Evolutionary conservation across 2,797 vertebrate species (phyloP).

Genomic region (Buphagus erythrorhynchus): DNA sequence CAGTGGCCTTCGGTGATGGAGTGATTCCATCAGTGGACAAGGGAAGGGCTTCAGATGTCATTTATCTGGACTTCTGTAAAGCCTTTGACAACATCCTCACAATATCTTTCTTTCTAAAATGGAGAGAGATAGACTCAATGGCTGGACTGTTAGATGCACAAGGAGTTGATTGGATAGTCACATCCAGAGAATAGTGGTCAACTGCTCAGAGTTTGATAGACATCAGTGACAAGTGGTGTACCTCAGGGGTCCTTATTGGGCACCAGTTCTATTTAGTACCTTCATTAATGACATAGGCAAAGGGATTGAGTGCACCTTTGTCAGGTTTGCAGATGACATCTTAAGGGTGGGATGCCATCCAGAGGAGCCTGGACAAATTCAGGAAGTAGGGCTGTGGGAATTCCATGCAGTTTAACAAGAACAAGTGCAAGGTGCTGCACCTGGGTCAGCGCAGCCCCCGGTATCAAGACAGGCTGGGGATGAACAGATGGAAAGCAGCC

Average conservation of each 20-base stretch:
- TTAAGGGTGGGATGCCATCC: neutral
- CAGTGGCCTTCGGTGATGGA: neutral
- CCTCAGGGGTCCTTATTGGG: neutral
- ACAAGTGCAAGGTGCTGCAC: neutral
- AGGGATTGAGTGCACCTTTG: neutral
- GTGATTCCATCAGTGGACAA: neutral
- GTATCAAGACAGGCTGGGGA: neutral
- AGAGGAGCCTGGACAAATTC: neutral
- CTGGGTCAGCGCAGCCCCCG: rapidly evolving
- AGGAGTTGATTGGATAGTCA: neutral
- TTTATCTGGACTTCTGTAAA: neutral
- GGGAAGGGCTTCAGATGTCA: neutral
- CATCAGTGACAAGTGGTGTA: neutral
- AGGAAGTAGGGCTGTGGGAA: neutral
- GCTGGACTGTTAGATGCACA: neutral
- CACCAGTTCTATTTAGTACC: neutral
- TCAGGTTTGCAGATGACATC: neutral
- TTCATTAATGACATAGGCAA: neutral
- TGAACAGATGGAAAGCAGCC: neutral
- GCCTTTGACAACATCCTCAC: neutral
- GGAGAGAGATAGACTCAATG: neutral
- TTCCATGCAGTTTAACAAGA: neutral
- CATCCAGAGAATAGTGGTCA: neutral
- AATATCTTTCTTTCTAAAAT: neutral
- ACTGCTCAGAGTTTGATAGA: neutral